A percentile compares a stretch with the other conserved stretches of the same genome.
Conservation (phyloP, 2,888 invertebrate species). For the Mesoligia furuncula region DNA sequence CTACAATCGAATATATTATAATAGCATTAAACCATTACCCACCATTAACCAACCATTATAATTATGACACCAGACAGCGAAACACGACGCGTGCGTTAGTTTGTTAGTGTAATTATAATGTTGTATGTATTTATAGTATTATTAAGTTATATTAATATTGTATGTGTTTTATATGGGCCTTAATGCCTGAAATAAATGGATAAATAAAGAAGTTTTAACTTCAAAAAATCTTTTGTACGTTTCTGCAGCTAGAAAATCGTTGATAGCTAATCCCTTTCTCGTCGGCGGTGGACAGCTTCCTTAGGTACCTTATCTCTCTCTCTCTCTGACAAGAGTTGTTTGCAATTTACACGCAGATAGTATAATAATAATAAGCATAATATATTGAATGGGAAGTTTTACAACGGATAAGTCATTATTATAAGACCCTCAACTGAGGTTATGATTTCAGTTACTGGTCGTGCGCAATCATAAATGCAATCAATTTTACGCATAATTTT, state of each 20-base stretch:
- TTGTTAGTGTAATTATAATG: too few species aligned
- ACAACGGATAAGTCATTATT: neutral
- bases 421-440: neutral
- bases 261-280: neutral
- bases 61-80: too few species aligned
- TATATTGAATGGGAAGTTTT: neutral
- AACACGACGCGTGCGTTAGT: too few species aligned
- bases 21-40: too few species aligned
- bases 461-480: neutral
- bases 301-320: neutral
- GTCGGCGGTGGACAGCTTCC: neutral
- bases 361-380: neutral
- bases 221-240: neutral
- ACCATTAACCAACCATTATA: too few species aligned
- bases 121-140: too few species aligned
- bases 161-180: too few species aligned
- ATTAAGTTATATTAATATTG: too few species aligned
- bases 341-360: neutral
- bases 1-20: too few species aligned
- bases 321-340: neutral
- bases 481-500: constrained; percentile 5
- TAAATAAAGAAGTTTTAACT: too few species aligned
- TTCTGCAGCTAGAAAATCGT: neutral
- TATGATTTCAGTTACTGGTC: neutral
- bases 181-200: too few species aligned